Evolutionary conservation across 2,797 vertebrate species (phyloP), one percentile per base, ranked within the genome.

Genomic region (Bucorvus abyssinicus): DNA sequence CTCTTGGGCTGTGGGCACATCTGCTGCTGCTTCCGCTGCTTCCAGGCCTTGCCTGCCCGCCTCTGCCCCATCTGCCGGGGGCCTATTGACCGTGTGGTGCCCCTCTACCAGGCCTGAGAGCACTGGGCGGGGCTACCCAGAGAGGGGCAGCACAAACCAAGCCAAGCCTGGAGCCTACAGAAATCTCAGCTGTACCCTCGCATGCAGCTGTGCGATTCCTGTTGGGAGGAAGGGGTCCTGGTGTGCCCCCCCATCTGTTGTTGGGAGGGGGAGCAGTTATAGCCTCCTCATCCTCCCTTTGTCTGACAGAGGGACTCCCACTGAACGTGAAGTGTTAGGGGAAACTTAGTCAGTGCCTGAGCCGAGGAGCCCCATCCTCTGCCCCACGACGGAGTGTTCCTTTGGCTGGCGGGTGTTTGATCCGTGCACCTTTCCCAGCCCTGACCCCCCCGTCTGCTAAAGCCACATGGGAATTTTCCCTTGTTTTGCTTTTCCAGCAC

Each of bases 21-120:
- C 40, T 99, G 99, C 97, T 99, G 98, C 97, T 99, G 99, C 97
- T 97, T 98, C 87, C 93, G 63, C 69, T 99, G 99, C 97, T 99
- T 98, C 95, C 98, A 98, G 95, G 98, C 98, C 24, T 95, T 99
- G 71, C 98, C 98, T 10, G 15, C 91, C 60, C 93, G 55, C 57
- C 90, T 26, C 38, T 99, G 99, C 88, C 99, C 99, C 91, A 98
- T 99, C 63, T 99, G 99, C 93, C 98, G 98, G 63, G 98, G 98
- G 44, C 44, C 52, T 45, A 98, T 99, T 84, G 95, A 80, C 44
- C 98, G 98, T 1, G 98, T 99, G 45, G 97, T 99, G 57, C 98
- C 98, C 30, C 97, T 99, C n/a, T 98, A 98, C 90, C 98, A 98
- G 83, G 96, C 87, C 69, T 97, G 94, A 93, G 49, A 59, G 27